Evolutionary conservation across 1,140 invertebrate genomes (phyloP).

Genomic region (Ceratina japonica): DNA sequence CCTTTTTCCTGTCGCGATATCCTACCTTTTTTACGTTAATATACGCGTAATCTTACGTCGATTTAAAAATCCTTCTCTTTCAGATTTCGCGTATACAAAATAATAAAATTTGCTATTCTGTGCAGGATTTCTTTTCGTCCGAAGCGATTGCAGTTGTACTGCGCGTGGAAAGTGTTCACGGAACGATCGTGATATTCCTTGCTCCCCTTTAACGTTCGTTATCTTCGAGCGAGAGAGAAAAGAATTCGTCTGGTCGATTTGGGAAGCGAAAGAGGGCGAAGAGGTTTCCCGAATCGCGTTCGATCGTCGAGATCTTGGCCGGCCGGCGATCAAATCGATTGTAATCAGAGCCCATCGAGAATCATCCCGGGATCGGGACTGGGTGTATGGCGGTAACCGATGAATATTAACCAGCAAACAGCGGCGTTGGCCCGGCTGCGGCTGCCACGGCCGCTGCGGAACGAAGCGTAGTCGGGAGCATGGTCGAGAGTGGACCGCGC

Average conservation of each 20-base stretch:
- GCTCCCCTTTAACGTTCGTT: too few species aligned
- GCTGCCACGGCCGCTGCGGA: slow-evolving; percentile 53
- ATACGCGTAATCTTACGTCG: too few species aligned
- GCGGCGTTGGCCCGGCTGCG: slow-evolving; percentile 10
- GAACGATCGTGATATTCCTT: neutral
- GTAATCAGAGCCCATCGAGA: slow-evolving; percentile 72
- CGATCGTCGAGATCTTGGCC: slow-evolving; percentile 18
- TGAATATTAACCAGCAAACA: slow-evolving; percentile 80
- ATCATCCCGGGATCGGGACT: slow-evolving; percentile 68
- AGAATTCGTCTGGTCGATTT: neutral
- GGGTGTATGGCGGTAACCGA: slow-evolving; percentile 66
- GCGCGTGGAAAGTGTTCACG: slow-evolving; percentile 40
- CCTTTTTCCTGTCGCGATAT: neutral
- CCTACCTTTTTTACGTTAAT: too few species aligned
- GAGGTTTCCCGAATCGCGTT: neutral
- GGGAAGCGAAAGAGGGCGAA: too few species aligned
- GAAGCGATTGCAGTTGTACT: neutral
- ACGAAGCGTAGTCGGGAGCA: slow-evolving; percentile 54
- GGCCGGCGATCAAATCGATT: slow-evolving; percentile 71
- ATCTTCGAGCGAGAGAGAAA: neutral
- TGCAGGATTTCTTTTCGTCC: too few species aligned
- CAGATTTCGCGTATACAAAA: too few species aligned
- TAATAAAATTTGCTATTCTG: too few species aligned
- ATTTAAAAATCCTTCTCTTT: too few species aligned
- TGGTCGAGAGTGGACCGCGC: slow-evolving; percentile 62